phyloP scores from a whole-genome alignment of 2,888 invertebrate genomes.

The Smittia sp. region DNA sequence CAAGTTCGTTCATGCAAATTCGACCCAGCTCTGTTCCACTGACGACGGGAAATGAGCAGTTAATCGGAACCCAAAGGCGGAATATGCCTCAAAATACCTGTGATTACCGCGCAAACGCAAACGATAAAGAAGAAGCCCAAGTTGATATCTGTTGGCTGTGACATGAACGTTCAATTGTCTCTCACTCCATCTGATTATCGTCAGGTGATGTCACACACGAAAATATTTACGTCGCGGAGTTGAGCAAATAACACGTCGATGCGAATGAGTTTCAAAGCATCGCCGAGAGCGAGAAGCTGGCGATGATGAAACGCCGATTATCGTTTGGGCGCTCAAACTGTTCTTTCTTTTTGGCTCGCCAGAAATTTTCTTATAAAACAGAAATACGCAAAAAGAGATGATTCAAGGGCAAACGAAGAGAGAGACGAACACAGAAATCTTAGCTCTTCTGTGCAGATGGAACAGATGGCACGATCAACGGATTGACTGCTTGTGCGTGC shows the following conservation, averaged over 20 bases:
- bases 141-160: slow-evolving; percentile 19
- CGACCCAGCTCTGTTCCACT: not conserved
- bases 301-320: not conserved
- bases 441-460: not conserved
- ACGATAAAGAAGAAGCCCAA: not conserved
- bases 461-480: not conserved
- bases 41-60: not conserved
- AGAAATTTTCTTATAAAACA: not conserved
- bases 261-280: no score
- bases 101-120: slow-evolving; percentile 5
- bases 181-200: slow-evolving; percentile 4
- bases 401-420: not conserved
- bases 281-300: no score
- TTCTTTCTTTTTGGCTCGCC: no score
- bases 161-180: slow-evolving; percentile 16
- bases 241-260: no score
- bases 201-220: slow-evolving; percentile 7
- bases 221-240: slow-evolving; percentile 8
- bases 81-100: not conserved
- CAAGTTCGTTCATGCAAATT: slow-evolving; percentile 19
- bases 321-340: no score
- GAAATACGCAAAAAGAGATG: not conserved
- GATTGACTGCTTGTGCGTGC: not conserved
- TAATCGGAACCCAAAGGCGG: not conserved
- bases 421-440: not conserved